These are phyloP conservation scores for Scelioninae gen. 2 DNA, from an alignment of 2,888 invertebrate genomes.

Conservation along the genomic window DNA sequence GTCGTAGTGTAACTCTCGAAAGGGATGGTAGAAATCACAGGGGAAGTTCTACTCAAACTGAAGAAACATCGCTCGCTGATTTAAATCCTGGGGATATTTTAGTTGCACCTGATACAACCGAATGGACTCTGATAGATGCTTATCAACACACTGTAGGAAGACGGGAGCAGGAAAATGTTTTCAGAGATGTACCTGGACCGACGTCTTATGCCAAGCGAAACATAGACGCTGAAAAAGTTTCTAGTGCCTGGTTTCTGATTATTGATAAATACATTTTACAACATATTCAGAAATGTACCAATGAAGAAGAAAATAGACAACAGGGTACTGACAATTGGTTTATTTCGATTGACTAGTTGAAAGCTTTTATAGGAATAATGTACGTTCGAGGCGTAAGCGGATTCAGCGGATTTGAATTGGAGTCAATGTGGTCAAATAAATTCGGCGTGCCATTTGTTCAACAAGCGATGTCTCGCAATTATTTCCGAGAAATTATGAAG, in stretches of 20 bases:
- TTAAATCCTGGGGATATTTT: no score
- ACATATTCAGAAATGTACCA: constrained; percentile 59
- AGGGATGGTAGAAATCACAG: no score
- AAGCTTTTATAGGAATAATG: constrained; percentile 61
- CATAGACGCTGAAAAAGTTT: constrained; percentile 11
- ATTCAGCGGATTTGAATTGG: not conserved
- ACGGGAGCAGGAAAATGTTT: constrained; percentile 13
- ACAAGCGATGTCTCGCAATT: constrained; percentile 60
- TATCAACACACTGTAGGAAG: not conserved
- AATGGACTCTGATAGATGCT: not conserved
- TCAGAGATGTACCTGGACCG: constrained; percentile 13
- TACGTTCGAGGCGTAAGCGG: constrained; percentile 61
- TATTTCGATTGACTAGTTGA: constrained; percentile 30
- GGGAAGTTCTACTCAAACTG: no score
- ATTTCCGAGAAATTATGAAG: constrained; percentile 61
- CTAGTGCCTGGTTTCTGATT: constrained; percentile 24
- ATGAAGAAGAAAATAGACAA: constrained; percentile 52
- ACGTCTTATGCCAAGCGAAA: constrained; percentile 16
- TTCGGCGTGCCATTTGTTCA: constrained; percentile 63
- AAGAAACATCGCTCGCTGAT: no score
- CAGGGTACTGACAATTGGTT: constrained; percentile 29
- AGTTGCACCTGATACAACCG: not conserved
- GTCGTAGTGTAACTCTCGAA: no score
- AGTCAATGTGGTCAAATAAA: constrained; percentile 61
- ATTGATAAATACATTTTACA: constrained; percentile 55